A percentile compares a stretch with the other conserved stretches of the same genome.
Conservation (phyloP, 2,113 vertebrate genomes). For the Psammodynastes pulverulentus region DNA sequence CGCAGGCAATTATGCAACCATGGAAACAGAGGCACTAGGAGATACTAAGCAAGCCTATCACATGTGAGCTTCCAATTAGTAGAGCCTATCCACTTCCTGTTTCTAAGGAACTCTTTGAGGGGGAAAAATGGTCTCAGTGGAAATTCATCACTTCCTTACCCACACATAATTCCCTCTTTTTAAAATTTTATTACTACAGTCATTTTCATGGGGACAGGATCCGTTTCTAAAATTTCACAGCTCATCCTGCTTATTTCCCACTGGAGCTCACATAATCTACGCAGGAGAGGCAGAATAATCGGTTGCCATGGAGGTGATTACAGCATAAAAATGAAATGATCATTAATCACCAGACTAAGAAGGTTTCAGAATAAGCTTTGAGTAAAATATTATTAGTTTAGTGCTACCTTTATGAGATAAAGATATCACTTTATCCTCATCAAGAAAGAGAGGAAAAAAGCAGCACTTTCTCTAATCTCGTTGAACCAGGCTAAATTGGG, state of each 20-base stretch:
- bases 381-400: slow-evolving; percentile 52
- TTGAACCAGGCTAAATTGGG: neutral
- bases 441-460: slow-evolving; percentile 3
- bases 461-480: slow-evolving; percentile 16
- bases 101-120: slow-evolving; percentile 46
- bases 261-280: slow-evolving; percentile 61
- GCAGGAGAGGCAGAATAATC: slow-evolving; percentile 60
- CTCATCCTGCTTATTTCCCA: slow-evolving; percentile 61
- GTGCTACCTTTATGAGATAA: slow-evolving; percentile 50
- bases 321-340: slow-evolving; percentile 51
- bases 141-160: slow-evolving; percentile 55
- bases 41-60: slow-evolving; percentile 4
- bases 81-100: slow-evolving; percentile 42
- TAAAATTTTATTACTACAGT: slow-evolving; percentile 23
- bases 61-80: slow-evolving; percentile 25
- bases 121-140: slow-evolving; percentile 57
- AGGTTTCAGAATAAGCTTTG: slow-evolving; percentile 57
- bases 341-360: slow-evolving; percentile 56
- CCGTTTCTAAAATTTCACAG: slow-evolving; percentile 49
- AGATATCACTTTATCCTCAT: slow-evolving; percentile 11
- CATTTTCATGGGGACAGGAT: slow-evolving; percentile 60
- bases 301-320: slow-evolving; percentile 59
- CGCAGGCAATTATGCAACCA: slow-evolving; percentile 2
- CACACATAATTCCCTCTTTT: slow-evolving; percentile 35
- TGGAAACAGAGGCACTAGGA: neutral